Conservation (phyloP, 2,797 vertebrate genomes). For the Protosalanx chinensis region DNA sequence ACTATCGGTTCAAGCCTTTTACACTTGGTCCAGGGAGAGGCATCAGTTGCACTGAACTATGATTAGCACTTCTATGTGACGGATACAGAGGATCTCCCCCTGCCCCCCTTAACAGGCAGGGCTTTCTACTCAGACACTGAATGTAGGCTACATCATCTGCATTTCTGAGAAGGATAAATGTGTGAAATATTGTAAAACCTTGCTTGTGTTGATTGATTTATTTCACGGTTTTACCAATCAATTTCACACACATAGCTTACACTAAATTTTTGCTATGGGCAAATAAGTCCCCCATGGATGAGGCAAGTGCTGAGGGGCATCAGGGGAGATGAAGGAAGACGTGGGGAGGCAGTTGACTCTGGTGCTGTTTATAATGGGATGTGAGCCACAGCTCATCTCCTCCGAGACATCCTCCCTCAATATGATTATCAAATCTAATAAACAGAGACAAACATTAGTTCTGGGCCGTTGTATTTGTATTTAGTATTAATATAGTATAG, state of each 20-base stretch:
- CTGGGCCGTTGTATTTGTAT: background rate
- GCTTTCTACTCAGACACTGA: too few species aligned
- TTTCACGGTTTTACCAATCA: too few species aligned
- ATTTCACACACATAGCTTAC: too few species aligned
- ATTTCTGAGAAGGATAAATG: too few species aligned
- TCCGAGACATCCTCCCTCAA: background rate
- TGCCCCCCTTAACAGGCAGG: background rate
- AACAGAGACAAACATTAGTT: background rate
- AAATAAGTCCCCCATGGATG: too few species aligned
- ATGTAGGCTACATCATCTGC: too few species aligned
- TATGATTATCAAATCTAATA: background rate
- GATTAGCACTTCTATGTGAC: conserved; percentile 51
- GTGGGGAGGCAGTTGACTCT: background rate
- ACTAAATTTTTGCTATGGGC: too few species aligned
- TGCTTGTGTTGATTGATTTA: too few species aligned
- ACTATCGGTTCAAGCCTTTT: conserved; percentile 12
- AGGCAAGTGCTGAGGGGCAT: background rate
- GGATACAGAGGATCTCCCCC: conserved; percentile 34
- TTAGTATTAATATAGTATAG: too few species aligned
- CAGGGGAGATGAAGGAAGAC: background rate
- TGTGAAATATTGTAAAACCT: too few species aligned
- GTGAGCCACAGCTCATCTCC: background rate
- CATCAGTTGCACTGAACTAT: conserved; percentile 47
- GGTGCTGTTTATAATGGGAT: background rate
- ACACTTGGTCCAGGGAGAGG: conserved; percentile 24